Evolutionary conservation across 1,140 invertebrate species (phyloP), one percentile per base, ranked within the genome.

Genomic region (Panulirus ornatus): DNA sequence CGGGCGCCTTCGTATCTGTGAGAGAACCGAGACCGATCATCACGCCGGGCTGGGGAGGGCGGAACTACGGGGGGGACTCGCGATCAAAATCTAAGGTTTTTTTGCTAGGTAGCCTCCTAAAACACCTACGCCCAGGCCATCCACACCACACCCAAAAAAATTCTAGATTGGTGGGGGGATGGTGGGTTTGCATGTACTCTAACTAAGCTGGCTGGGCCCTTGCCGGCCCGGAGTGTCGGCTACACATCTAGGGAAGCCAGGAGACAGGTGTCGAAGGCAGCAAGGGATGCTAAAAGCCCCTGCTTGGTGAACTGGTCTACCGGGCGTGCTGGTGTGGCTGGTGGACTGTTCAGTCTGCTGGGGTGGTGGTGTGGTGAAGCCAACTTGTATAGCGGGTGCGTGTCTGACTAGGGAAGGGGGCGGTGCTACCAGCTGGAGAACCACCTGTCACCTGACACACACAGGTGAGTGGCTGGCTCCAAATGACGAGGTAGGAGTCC

Each of bases 1-100:
- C 86, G 19, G 91, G 91, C 70, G 90, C 90, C 75, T 87, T 89
- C 63, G 90, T 44, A 91, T 92, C 91, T 92, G 91, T 47, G 86
- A 91, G 91, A 88, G 66, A 89, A 84, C 78, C 87, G 90, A 90
- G 54, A 84, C 81, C 51, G 47, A 82, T 70, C 70, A 51, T 42
- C 47, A 58, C 51, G 54, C 34, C 36, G 30, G 73, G 84, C 71
- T 42, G 34, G 79, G 51, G 2, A 82, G 22, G 63, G 27, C 79
- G 51, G 51, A 27, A 84, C 84, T 86, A 86, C 84, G 84, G 36
- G 54, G n/a, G 22, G 54, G 82, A 27, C 34, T 51, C 58, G 44
- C 70, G 84, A 6, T n/a, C 44, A 58, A 16, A 58, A 58, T 70
- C 82, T 70, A 42, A 19, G 51, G 34, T 71, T 54, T 42, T 36